Conservation (phyloP, 2,888 invertebrate species). For the Tupiocoris notatus region DNA sequence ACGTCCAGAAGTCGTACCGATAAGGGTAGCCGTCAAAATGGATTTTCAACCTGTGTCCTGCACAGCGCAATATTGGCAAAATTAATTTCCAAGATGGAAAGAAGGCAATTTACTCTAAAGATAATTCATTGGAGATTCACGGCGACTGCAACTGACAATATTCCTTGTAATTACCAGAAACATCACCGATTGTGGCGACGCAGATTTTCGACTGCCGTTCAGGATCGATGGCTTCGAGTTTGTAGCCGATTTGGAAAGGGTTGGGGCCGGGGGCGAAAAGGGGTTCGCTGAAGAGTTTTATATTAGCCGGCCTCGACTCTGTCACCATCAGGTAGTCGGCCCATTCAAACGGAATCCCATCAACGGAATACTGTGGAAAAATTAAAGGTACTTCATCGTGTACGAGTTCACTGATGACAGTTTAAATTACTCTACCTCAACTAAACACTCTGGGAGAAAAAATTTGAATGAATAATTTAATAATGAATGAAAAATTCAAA, state of each 20-base stretch:
- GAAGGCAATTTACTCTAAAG: too few relatives aligned
- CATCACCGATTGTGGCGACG: constrained; percentile 79
- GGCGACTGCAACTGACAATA: too few relatives aligned
- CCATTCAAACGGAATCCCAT: constrained; percentile 66
- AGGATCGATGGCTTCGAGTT: constrained; percentile 91
- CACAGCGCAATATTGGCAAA: constrained; percentile 50
- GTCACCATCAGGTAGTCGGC: constrained; percentile 70
- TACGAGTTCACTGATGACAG: too few relatives aligned
- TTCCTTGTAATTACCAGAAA: too few relatives aligned
- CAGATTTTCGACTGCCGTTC: constrained; percentile 86
- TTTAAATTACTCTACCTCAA: too few relatives aligned
- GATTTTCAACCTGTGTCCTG: constrained; percentile 78
- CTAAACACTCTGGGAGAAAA: too few relatives aligned
- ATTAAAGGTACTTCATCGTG: too few relatives aligned
- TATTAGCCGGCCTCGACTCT: constrained; percentile 71
- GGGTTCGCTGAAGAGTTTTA: constrained; percentile 74
- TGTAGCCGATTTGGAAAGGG: constrained; percentile 80
- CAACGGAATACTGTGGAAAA: background rate
- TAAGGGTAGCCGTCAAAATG: constrained; percentile 91
- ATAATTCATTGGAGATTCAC: too few relatives aligned
- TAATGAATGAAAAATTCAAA: too few relatives aligned
- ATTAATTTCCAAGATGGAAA: too few relatives aligned
- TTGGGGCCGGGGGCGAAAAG: constrained; percentile 71
- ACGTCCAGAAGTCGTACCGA: constrained; percentile 89
- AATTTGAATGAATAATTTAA: too few relatives aligned